A percentile compares a stretch with the other conserved stretches of the same genome.
Conservation (phyloP, 2,113 vertebrate species). For the Silurus glanis region DNA sequence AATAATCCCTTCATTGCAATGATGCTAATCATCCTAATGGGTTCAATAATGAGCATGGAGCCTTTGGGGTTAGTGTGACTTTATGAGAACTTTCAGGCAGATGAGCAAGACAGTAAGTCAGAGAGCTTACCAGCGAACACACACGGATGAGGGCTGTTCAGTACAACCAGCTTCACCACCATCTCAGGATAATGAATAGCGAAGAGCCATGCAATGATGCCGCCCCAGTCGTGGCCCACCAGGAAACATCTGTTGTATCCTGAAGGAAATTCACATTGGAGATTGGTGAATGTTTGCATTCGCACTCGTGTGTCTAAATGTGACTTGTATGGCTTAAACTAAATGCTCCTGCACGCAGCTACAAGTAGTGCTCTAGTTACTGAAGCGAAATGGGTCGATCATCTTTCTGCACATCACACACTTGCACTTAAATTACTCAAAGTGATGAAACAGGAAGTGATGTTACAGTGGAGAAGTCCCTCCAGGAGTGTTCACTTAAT, state of each 20-base stretch:
- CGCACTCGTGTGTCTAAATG: background rate
- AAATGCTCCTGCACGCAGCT: background rate
- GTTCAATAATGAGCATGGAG: background rate
- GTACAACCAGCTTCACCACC: slow-evolving; percentile 92
- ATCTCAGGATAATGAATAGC: slow-evolving; percentile 96
- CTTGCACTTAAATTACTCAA: background rate
- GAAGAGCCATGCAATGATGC: slow-evolving; percentile 92
- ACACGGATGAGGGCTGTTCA: slow-evolving; percentile 95
- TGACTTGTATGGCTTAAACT: background rate
- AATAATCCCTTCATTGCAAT: slow-evolving; percentile 59
- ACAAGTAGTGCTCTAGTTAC: background rate
- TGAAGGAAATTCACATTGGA: slow-evolving; percentile 61
- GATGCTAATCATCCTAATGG: slow-evolving; percentile 56
- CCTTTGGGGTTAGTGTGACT: slow-evolving; percentile 1
- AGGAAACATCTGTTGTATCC: slow-evolving; percentile 96
- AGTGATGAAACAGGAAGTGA: background rate
- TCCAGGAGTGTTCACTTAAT: background rate
- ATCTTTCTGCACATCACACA: slow-evolving; percentile 8
- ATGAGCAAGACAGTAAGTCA: background rate
- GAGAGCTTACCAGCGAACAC: slow-evolving; percentile 83
- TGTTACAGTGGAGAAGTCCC: background rate
- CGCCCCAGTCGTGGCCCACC: slow-evolving; percentile 96
- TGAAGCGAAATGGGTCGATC: slow-evolving; percentile 9
- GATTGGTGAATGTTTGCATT: slow-evolving; percentile 2
- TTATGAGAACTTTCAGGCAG: slow-evolving; percentile 42